These are phyloP conservation scores for Pygoscelis adeliae DNA, from an alignment of 2,113 vertebrate genomes.

Conservation along the genomic window DNA sequence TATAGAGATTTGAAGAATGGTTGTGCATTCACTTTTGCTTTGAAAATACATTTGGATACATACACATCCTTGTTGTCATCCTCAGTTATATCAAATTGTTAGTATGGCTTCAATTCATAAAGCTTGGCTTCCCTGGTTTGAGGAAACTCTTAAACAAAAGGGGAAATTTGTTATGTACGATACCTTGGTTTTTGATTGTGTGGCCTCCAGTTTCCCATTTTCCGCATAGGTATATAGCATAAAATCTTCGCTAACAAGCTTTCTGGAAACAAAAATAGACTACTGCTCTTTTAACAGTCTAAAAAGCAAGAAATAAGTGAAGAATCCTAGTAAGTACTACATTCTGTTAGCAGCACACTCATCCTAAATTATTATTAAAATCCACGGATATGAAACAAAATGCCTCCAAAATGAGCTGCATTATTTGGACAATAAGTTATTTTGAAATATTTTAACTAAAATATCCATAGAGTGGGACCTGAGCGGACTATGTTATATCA, in stretches of 20 bases:
- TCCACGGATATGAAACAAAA: background rate
- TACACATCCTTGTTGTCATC: background rate
- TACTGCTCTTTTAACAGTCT: background rate
- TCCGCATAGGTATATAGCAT: constrained; percentile 54
- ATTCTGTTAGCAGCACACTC: background rate
- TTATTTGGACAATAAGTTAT: background rate
- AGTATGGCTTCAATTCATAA: background rate
- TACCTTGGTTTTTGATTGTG: constrained; percentile 47
- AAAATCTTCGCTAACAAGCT: constrained; percentile 66
- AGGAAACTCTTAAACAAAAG: background rate
- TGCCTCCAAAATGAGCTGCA: background rate
- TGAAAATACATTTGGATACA: background rate
- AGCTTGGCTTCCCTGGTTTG: background rate
- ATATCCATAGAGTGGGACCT: background rate
- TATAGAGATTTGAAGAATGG: background rate
- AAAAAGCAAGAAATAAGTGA: background rate
- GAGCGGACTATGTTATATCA: background rate
- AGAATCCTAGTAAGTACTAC: background rate
- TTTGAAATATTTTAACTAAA: background rate
- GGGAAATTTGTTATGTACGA: background rate
- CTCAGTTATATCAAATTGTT: background rate
- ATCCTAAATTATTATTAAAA: background rate
- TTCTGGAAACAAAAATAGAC: constrained; percentile 59
- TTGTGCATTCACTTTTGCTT: background rate
- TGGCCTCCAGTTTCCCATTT: constrained; percentile 49